Percentiles rank a stretch among this genome's conserved stretches.
Evolutionary conservation across 2,113 vertebrate genomes (phyloP).

Genomic region (Spheniscus mendiculus): DNA sequence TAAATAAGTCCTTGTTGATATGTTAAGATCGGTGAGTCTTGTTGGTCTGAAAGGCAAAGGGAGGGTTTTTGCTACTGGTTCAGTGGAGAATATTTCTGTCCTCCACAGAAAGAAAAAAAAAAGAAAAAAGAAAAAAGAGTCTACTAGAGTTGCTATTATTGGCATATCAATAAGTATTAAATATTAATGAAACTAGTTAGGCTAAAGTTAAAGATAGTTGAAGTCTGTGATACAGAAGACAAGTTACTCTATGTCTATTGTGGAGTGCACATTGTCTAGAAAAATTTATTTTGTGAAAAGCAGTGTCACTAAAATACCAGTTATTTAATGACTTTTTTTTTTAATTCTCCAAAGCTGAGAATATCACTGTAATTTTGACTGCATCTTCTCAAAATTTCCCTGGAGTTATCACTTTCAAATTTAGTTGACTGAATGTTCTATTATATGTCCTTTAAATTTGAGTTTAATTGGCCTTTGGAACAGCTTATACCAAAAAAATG

Average conservation of each 20-base stretch:
- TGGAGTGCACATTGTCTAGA: not conserved
- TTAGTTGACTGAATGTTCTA: not conserved
- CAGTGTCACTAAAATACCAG: not conserved
- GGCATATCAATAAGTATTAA: not conserved
- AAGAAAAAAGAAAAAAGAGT: accelerated
- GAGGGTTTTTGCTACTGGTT: not conserved
- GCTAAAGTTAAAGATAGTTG: not conserved
- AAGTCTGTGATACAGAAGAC: not conserved
- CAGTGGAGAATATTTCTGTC: not conserved
- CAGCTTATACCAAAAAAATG: not conserved
- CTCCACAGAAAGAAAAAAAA: not conserved
- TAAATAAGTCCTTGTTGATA: not conserved
- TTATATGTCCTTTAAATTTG: not conserved
- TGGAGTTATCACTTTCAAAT: not conserved
- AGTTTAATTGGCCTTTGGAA: not conserved
- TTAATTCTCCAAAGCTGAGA: not conserved
- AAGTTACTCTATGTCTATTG: not conserved
- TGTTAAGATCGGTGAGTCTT: not conserved
- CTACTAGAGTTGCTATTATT: not conserved
- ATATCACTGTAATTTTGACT: not conserved
- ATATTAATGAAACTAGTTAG: not conserved
- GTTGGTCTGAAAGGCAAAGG: not conserved
- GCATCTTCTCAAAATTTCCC: not conserved
- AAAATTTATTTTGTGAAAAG: not conserved
- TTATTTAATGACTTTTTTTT: not conserved